phyloP scores from a whole-genome alignment of 1,140 invertebrate species.

The Vanessa atalanta region DNA sequence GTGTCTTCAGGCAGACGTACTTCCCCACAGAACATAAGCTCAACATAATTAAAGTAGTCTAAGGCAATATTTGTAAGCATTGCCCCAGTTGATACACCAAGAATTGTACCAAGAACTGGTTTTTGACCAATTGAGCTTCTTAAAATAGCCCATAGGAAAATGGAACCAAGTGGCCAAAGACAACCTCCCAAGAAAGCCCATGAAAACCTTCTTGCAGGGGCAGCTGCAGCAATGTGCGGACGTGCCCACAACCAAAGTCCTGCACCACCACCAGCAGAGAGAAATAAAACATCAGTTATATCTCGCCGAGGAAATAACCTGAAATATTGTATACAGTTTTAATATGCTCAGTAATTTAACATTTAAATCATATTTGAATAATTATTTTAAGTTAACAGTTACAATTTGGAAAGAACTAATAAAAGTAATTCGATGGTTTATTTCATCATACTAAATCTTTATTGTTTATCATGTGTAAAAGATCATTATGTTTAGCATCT shows the following conservation, averaged over 20 bases:
- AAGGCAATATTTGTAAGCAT: slow-evolving; percentile 77
- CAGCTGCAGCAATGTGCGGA: slow-evolving; percentile 77
- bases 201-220: slow-evolving; percentile 71
- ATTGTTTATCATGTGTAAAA: no score
- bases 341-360: no score
- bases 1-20: slow-evolving; percentile 70
- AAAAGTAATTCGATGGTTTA: no score
- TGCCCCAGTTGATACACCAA: slow-evolving; percentile 72
- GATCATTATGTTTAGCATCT: slow-evolving; percentile 6
- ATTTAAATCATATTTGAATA: no score
- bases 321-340: slow-evolving; percentile 38
- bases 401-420: no score
- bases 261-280: slow-evolving; percentile 72
- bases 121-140: slow-evolving; percentile 74
- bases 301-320: slow-evolving; percentile 76
- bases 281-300: slow-evolving; percentile 75
- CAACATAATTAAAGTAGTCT: slow-evolving; percentile 79
- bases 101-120: slow-evolving; percentile 68
- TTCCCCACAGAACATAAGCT: slow-evolving; percentile 77
- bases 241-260: slow-evolving; percentile 77
- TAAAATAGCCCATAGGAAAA: slow-evolving; percentile 77
- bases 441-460: no score
- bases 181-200: slow-evolving; percentile 78
- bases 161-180: slow-evolving; percentile 75
- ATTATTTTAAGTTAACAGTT: no score